A percentile compares a stretch with the other conserved stretches of the same genome.
These are phyloP conservation scores for Crotalus viridis DNA, from an alignment of 2,113 vertebrate genomes.

Conservation along the genomic window DNA sequence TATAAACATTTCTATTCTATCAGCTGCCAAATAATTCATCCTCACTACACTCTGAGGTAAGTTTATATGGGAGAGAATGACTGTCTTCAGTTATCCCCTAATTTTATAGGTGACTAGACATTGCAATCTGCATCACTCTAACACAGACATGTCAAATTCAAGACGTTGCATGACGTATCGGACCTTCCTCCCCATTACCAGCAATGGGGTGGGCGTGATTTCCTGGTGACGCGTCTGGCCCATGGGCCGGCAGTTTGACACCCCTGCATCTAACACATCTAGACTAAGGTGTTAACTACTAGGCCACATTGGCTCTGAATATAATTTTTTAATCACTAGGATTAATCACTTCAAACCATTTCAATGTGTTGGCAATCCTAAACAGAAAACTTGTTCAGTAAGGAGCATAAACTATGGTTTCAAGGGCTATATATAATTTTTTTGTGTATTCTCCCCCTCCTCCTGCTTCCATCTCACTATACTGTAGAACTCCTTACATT, in stretches of 20 bases:
- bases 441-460: too few relatives aligned
- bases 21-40: neutral
- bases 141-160: too few relatives aligned
- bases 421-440: neutral
- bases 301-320: neutral
- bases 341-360: neutral
- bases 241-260: too few relatives aligned
- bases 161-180: too few relatives aligned
- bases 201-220: too few relatives aligned
- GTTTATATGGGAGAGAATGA: neutral
- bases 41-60: neutral
- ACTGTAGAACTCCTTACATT: neutral
- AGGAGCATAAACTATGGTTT: neutral
- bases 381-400: neutral
- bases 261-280: neutral
- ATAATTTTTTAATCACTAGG: neutral
- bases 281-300: neutral
- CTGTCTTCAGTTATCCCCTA: neutral
- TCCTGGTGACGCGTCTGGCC: too few relatives aligned
- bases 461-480: too few relatives aligned
- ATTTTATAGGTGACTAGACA: neutral
- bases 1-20: neutral
- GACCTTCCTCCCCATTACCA: too few relatives aligned
- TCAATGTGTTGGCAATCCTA: neutral
- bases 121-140: neutral